Percentiles rank a stretch among this genome's conserved stretches.
These are phyloP conservation scores for Platygyra sinensis DNA, from an alignment of 64 coral and sea anemone species.

Conservation along the genomic window DNA sequence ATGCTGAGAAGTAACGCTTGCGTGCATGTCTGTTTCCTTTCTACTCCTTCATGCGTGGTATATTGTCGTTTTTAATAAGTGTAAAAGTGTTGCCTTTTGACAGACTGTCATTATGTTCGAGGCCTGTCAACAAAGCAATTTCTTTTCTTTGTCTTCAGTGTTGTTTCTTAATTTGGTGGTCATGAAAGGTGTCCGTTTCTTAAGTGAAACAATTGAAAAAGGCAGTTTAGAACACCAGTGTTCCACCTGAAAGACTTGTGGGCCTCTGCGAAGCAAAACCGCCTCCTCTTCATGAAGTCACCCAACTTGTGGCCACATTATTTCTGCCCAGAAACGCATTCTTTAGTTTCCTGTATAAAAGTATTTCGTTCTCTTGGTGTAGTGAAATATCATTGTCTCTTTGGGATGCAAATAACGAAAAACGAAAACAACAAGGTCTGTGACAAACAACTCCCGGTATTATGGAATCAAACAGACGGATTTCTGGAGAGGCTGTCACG, in stretches of 20 bases:
- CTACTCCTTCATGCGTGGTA: neutral
- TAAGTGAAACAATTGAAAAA: neutral
- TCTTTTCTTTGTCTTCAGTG: neutral
- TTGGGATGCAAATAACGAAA: too few relatives aligned
- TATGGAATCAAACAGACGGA: neutral
- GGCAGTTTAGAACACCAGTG: neutral
- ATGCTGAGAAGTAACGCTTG: neutral
- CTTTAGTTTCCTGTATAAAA: neutral
- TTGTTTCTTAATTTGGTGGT: constrained; percentile 18
- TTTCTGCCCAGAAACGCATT: neutral
- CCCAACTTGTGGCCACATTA: neutral
- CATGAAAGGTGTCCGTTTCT: constrained; percentile 19
- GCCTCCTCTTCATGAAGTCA: neutral
- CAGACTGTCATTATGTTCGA: neutral
- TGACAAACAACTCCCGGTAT: neutral
- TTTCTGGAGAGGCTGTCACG: neutral
- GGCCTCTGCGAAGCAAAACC: neutral
- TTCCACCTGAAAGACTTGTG: neutral
- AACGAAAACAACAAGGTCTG: neutral
- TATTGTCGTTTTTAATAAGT: neutral
- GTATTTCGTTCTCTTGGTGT: too few relatives aligned
- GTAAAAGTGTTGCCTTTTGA: neutral
- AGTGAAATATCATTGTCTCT: too few relatives aligned
- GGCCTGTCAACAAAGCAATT: constrained; percentile 2
- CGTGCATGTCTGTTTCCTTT: neutral